Base-by-base conservation (phyloP, 1,140 invertebrate genomes). In the Pachyrhynchus sulphureomaculatus region DNA sequence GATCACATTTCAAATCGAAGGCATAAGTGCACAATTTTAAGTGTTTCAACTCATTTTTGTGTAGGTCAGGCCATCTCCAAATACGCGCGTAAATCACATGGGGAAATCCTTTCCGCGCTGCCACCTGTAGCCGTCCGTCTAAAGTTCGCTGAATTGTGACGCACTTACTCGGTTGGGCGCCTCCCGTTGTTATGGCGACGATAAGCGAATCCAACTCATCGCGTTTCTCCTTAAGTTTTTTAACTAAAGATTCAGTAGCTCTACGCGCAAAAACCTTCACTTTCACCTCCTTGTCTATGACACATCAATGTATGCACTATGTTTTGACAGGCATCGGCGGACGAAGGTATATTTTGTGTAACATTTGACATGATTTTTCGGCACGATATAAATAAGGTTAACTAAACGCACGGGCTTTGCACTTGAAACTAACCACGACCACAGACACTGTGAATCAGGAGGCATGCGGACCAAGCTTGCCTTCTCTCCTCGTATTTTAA, bases 41-140 rank as follows among this genome's bases (percentile, higher is more conserved):
- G 75, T 98, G 95, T 77, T 98, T 98, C 52, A 99, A 79, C 80
- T 99, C 96, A 79, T 99, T 99, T 78, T 99, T 99, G 77, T 98
- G 95, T 24, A 99, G 81, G 80, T 99, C 96, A 0, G 96, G 95
- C 95, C 96, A 99, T 66, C 97, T 85, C 95, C 96, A 99, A 65
- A 99, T 97, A 20, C 93, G 81, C 9, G 96, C 94, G 76, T 99
- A 99, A 48, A 99, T 98, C 0, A 99, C 96, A 78, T 99, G 96
- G 13, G 97, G 97, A 29, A 29, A 29, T 1, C 26, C 96, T 80
- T 99, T 99, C 26, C 95, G 83, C 18, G 96, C 96, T 29, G 96
- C 96, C 51, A 99, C 96, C 90, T 99, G 96, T 68, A 99, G 80
- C 65, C 96, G 79, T 0, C 97, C 96, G 82, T 99, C 97, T 15